phyloP scores from a whole-genome alignment of 2,113 vertebrate genomes.

The Brachypodius melanocephalos region DNA sequence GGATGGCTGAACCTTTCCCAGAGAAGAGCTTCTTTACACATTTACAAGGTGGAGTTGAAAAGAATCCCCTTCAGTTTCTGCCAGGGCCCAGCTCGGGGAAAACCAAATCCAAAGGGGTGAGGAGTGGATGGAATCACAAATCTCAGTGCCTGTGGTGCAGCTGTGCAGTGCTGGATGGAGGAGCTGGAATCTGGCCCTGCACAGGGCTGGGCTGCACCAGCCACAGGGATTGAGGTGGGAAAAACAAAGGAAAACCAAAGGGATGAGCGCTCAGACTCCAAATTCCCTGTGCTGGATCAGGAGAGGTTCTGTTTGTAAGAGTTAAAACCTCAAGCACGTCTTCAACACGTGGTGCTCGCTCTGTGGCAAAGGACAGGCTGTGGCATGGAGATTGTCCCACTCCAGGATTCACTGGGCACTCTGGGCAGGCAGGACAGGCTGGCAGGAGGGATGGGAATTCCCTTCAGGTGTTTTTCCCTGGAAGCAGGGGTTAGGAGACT shows the following conservation, averaged over 20 bases:
- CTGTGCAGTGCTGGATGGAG: neutral
- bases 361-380: constrained; percentile 66
- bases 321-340: constrained; percentile 52
- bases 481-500: constrained; percentile 81
- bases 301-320: constrained; percentile 32
- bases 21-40: constrained; percentile 24
- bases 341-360: constrained; percentile 53
- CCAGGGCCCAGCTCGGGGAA: constrained; percentile 11
- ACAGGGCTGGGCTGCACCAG: neutral
- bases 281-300: constrained; percentile 6
- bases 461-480: neutral
- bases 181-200: neutral
- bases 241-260: neutral
- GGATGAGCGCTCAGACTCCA: neutral
- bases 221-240: neutral
- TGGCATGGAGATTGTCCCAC: constrained; percentile 38
- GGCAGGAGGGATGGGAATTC: constrained; percentile 25
- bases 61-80: constrained; percentile 10
- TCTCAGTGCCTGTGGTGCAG: neutral
- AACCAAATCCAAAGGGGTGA: neutral
- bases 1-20: constrained; percentile 43
- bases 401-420: constrained; percentile 40
- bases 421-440: constrained; percentile 48
- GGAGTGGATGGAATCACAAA: neutral
- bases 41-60: neutral